phyloP scores from a whole-genome alignment of 2,888 invertebrate genomes.

The Schizaphis graminum region DNA sequence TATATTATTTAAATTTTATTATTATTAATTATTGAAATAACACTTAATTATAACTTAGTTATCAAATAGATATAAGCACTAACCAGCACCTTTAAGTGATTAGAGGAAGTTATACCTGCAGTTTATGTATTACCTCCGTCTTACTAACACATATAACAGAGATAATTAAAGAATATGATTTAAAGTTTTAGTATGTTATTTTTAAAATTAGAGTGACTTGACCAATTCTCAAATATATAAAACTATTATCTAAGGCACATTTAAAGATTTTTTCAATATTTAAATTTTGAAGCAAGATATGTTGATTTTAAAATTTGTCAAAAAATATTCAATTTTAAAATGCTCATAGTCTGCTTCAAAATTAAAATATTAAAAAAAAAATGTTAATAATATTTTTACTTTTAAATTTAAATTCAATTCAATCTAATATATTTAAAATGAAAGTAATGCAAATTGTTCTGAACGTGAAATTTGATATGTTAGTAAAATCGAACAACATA shows the following conservation, averaged over 20 bases:
- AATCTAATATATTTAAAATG: too few species aligned
- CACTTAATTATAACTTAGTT: not conserved
- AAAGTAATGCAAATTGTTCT: too few species aligned
- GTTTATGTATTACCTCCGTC: not conserved
- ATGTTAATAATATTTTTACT: too few species aligned
- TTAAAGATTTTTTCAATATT: not conserved
- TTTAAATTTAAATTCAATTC: too few species aligned
- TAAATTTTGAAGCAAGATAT: not conserved
- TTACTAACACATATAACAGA: not conserved
- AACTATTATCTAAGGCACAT: not conserved
- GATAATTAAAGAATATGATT: not conserved
- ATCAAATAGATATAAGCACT: not conserved
- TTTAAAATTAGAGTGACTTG: not conserved
- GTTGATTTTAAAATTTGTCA: not conserved
- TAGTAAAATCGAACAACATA: too few species aligned
- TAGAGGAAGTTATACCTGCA: not conserved
- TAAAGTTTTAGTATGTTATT: not conserved
- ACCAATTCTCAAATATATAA: not conserved
- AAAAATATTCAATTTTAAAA: not conserved
- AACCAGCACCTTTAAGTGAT: not conserved
- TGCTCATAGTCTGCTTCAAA: too few species aligned
- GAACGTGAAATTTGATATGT: too few species aligned
- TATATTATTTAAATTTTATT: not conserved
- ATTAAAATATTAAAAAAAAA: too few species aligned
- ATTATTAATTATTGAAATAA: not conserved